A percentile compares a stretch with the other conserved stretches of the same genome.
Evolutionary conservation across 2,888 invertebrate species (phyloP).

Genomic region (Thera obeliscata): DNA sequence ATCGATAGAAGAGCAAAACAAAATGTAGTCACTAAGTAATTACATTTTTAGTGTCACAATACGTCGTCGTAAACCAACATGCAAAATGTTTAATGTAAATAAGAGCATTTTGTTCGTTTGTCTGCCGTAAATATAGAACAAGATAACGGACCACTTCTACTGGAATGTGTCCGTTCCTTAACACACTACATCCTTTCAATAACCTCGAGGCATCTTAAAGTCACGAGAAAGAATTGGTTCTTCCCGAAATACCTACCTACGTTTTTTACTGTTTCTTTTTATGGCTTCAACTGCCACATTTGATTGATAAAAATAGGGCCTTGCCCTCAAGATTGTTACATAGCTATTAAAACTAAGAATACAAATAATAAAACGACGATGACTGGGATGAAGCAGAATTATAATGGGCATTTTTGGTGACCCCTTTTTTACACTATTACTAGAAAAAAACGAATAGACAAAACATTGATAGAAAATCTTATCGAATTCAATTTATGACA

Average conservation of each 20-base stretch:
- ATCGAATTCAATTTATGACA: no score
- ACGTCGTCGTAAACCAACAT: background rate
- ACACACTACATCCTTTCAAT: slow-evolving; percentile 42
- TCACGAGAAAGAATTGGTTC: slow-evolving; percentile 26
- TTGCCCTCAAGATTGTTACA: no score
- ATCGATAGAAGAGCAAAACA: background rate
- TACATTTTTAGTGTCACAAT: no score
- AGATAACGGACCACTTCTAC: slow-evolving; percentile 44
- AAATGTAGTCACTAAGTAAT: no score
- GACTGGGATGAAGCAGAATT: no score
- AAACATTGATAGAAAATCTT: no score
- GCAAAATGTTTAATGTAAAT: background rate
- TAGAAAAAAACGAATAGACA: no score
- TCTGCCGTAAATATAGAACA: slow-evolving; percentile 34
- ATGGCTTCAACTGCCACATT: background rate
- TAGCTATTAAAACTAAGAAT: no score
- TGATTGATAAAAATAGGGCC: no score
- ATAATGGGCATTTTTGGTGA: no score
- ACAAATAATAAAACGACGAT: no score
- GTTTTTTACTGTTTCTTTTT: background rate
- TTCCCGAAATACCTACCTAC: slow-evolving; percentile 8
- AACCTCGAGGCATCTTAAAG: slow-evolving; percentile 30
- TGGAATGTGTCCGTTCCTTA: slow-evolving; percentile 46
- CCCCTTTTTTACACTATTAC: no score
- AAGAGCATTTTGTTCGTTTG: slow-evolving; percentile 10